Conservation (phyloP, 1,140 invertebrate species). For the Cardiocondyla obscurior region DNA sequence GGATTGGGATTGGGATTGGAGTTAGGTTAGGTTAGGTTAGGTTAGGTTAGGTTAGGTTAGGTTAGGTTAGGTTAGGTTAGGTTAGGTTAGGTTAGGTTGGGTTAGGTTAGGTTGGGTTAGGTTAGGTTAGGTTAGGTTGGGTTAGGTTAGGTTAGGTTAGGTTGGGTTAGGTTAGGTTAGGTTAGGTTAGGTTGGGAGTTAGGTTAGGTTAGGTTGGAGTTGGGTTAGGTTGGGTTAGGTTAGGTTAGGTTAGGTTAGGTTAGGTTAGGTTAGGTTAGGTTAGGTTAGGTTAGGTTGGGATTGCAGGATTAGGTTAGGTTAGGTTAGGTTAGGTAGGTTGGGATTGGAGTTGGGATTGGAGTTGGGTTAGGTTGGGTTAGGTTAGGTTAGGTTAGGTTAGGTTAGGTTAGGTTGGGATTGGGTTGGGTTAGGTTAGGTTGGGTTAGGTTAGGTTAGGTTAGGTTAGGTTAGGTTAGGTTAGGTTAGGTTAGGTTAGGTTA, state of each 20-base stretch:
- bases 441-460: slow-evolving; percentile 14
- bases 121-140: slow-evolving; percentile 64
- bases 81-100: slow-evolving; percentile 19
- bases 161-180: neutral
- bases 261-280: slow-evolving; percentile 6
- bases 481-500: neutral
- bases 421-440: slow-evolving; percentile 9
- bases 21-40: neutral
- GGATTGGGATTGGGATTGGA: no score
- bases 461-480: neutral
- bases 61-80: no score
- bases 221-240: neutral
- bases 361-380: neutral
- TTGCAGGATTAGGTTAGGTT: slow-evolving; percentile 15
- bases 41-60: no score
- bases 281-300: slow-evolving; percentile 22
- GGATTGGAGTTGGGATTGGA: no score
- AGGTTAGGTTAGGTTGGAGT: no score
- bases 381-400: neutral
- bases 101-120: slow-evolving; percentile 63
- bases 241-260: slow-evolving; percentile 1
- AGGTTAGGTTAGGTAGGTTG: no score
- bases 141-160: slow-evolving; percentile 55
- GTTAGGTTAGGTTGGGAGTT: neutral
- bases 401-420: neutral